Percentiles rank a stretch among this genome's conserved stretches.
These are phyloP conservation scores for Ataeniobius toweri DNA, from an alignment of 2,797 vertebrate species.

Conservation along the genomic window DNA sequence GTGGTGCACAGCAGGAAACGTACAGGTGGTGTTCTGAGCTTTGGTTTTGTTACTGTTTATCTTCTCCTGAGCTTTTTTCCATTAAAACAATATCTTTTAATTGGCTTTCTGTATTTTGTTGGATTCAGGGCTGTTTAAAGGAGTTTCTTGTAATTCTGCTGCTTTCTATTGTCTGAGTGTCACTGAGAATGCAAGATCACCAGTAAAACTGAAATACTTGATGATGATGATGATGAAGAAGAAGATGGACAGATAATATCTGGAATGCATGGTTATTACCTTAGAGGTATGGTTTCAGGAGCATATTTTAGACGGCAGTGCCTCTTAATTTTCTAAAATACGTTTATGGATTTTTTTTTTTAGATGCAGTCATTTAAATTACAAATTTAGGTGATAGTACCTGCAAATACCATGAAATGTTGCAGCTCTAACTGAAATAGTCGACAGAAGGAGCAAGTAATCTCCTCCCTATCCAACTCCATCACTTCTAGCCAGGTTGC, in stretches of 20 bases:
- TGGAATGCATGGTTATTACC: not conserved
- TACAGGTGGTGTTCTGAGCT: not conserved
- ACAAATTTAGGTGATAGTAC: not conserved
- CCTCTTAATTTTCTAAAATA: not conserved
- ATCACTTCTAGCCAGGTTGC: not conserved
- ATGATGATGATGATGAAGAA: too few relatives aligned
- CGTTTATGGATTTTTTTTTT: not conserved
- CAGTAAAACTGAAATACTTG: too few relatives aligned
- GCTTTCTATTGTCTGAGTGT: not conserved
- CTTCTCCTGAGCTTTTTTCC: not conserved
- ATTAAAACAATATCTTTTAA: not conserved
- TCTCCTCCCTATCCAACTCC: not conserved
- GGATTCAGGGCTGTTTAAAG: not conserved
- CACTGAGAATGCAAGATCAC: not conserved
- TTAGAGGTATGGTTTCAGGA: not conserved
- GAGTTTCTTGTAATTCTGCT: not conserved
- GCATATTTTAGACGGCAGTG: not conserved
- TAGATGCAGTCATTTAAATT: not conserved
- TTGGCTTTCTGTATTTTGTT: not conserved
- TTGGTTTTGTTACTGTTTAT: not conserved
- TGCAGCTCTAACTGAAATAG: not conserved
- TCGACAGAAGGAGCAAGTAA: not conserved
- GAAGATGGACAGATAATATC: too few relatives aligned
- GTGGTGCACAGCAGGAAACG: not conserved
- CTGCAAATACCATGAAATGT: not conserved